Evolutionary conservation across 1,140 invertebrate genomes (phyloP).

Genomic region (Achatina immaculata): DNA sequence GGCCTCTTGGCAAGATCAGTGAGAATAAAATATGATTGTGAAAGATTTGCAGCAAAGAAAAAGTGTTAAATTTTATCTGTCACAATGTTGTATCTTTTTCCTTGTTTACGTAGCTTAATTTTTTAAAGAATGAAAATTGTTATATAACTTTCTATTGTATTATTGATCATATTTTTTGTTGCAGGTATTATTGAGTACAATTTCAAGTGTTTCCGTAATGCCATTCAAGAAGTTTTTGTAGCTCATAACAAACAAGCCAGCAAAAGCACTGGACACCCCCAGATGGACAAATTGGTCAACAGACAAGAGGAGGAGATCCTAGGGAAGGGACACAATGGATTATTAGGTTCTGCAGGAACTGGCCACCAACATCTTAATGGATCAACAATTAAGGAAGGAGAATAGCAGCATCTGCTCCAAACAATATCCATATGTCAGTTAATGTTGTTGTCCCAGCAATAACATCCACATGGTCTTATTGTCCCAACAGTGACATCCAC

Average conservation of each 20-base stretch:
- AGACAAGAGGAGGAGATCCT: constrained; percentile 7
- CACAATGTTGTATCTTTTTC: too few species aligned
- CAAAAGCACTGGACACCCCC: neutral
- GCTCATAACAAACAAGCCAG: constrained; percentile 53
- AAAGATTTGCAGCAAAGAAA: too few species aligned
- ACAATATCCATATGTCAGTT: neutral
- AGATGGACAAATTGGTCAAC: neutral
- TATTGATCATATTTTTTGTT: neutral
- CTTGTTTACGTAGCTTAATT: too few species aligned
- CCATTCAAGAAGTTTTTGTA: constrained; percentile 70
- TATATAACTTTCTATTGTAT: too few species aligned
- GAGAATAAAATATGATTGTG: too few species aligned
- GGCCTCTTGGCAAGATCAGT: too few species aligned
- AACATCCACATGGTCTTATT: too few species aligned
- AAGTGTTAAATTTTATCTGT: too few species aligned
- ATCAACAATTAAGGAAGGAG: neutral
- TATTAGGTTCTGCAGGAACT: neutral
- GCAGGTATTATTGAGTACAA: constrained; percentile 96
- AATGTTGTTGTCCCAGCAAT: too few species aligned
- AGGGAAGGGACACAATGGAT: constrained; percentile 11
- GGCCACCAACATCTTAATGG: neutral
- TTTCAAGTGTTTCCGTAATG: constrained; percentile 93
- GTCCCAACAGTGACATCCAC: too few species aligned
- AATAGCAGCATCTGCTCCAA: too few species aligned
- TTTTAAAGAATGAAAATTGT: too few species aligned